Conservation (phyloP, 2,888 invertebrate species). For the Muschampia plurimacula region DNA sequence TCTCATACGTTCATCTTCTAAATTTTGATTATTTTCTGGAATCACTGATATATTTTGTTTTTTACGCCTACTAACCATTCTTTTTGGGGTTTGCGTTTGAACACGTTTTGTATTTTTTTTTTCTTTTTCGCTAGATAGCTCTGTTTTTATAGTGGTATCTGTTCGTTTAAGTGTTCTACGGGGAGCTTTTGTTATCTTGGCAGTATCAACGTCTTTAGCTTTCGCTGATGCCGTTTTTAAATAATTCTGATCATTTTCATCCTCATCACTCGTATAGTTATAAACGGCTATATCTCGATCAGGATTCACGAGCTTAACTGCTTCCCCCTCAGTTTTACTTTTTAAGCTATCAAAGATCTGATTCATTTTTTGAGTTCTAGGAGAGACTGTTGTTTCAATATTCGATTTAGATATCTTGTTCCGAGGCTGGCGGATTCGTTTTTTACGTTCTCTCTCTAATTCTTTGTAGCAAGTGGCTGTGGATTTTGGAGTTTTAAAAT, state of each 20-base stretch:
- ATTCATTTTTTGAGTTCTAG: constrained; percentile 60
- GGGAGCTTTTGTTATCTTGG: not conserved
- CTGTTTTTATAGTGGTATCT: not conserved
- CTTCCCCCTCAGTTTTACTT: constrained; percentile 56
- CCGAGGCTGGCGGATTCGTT: constrained; percentile 51
- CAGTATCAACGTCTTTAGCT: not conserved
- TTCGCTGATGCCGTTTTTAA: constrained; percentile 42
- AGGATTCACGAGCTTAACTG: constrained; percentile 53
- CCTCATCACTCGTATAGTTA: constrained; percentile 72
- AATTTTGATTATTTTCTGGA: constrained; percentile 43
- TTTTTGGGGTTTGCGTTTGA: constrained; percentile 10
- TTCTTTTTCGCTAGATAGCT: not conserved
- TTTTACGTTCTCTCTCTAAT: constrained; percentile 63
- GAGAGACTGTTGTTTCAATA: constrained; percentile 52
- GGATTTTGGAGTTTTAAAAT: constrained; percentile 51
- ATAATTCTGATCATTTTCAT: constrained; percentile 63
- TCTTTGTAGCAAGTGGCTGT: constrained; percentile 66
- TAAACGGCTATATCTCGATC: constrained; percentile 56
- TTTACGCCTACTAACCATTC: constrained; percentile 34
- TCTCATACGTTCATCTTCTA: constrained; percentile 70
- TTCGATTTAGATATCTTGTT: constrained; percentile 49
- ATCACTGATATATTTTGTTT: constrained; percentile 40
- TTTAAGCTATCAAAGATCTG: constrained; percentile 67
- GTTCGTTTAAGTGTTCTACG: constrained; percentile 12
- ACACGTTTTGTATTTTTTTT: constrained; percentile 38